A percentile compares a stretch with the other conserved stretches of the same genome.
These are phyloP conservation scores for Amphiprion percula DNA, from an alignment of 2,113 vertebrate genomes.

Conservation along the genomic window DNA sequence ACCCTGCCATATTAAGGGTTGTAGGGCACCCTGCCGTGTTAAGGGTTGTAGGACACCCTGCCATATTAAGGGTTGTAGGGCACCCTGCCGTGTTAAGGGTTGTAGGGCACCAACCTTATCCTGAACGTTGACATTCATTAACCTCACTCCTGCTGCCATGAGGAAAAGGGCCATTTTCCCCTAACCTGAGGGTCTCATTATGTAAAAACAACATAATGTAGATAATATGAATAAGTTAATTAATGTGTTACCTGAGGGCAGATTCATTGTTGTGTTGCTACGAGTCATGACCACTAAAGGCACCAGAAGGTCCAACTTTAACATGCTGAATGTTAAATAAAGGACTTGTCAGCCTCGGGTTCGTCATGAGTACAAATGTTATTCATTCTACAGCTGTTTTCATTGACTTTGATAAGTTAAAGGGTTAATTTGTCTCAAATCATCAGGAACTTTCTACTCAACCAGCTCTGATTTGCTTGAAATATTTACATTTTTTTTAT, in stretches of 20 bases:
- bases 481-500: too few relatives aligned
- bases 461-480: too few relatives aligned
- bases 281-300: not conserved
- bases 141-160: not conserved
- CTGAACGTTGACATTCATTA: not conserved
- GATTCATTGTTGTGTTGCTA: not conserved
- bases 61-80: too few relatives aligned
- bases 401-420: too few relatives aligned
- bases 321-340: not conserved
- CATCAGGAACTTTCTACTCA: too few relatives aligned
- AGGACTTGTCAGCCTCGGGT: not conserved
- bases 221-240: not conserved
- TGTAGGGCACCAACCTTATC: not conserved
- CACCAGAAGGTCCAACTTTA: not conserved
- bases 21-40: too few relatives aligned
- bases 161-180: not conserved
- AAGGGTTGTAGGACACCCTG: too few relatives aligned
- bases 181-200: not conserved
- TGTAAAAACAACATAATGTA: not conserved
- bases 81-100: too few relatives aligned
- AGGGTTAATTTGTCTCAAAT: too few relatives aligned
- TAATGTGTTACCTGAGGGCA: not conserved
- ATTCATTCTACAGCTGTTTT: too few relatives aligned
- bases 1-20: too few relatives aligned
- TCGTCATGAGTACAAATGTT: not conserved